Base-by-base conservation (phyloP, 2,888 invertebrate species). In the Sphaerophoria rueppellii region DNA sequence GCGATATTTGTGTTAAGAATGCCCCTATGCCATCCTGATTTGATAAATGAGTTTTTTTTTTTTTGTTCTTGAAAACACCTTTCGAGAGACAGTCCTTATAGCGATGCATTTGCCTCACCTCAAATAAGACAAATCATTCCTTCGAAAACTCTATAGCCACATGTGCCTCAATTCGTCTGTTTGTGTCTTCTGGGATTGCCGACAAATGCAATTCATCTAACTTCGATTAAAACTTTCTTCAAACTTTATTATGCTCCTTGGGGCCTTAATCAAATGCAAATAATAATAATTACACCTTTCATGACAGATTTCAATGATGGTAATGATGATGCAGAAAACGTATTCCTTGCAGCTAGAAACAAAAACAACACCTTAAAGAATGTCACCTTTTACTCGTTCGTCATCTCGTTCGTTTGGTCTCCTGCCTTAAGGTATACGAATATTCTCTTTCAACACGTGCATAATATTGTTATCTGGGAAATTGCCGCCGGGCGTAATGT, bases 391-490 rank as follows among this genome's bases (percentile, higher is more conserved):
- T 24, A 24, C 43, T 7, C 11, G 11, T 63, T 46, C 32, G 12
- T 14, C 34, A 43, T 63, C 34, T 48, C 46, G 48, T 34, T 61
- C 24, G 24, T 24, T 24, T 24, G 1, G 24, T 24, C 24, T 24
- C 4, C 43, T 48, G 48, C 63, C 63, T 34, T 32, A 48, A 34
- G 63, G 63, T 63, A 5, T 35, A 58, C 7, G 34, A 48, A 9
- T 46, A 34, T 34, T 61, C 12, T 14, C 48, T 61, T 32, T 24
- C 34, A 63, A 63, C 46, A 63, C 46, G 63, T 34, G 63, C 46
- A 48, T 9, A 63, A 63, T 48, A 48, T 14, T 48, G 63, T 63
- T 48, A 63, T 63, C 63, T 63, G 4, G 14, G 14, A 63, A 63
- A 48, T 34, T 63, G 63, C 63, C 34, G 6, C 1, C 4, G 34